A percentile compares a stretch with the other conserved stretches of the same genome.
phyloP scores from a whole-genome alignment of 2,113 vertebrate species.

The Progne subis region DNA sequence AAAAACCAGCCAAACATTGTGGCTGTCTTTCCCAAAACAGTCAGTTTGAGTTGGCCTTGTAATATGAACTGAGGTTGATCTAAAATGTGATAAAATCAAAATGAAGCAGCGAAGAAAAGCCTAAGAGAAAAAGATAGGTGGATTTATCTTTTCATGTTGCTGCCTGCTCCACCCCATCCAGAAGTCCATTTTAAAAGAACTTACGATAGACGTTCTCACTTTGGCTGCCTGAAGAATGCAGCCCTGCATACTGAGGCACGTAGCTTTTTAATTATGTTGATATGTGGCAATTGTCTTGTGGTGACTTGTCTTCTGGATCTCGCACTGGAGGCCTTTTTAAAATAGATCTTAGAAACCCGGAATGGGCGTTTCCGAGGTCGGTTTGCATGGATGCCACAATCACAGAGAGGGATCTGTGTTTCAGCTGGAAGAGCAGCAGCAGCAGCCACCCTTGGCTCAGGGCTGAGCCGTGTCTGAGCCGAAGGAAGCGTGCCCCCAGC shows the following conservation, averaged over 20 bases:
- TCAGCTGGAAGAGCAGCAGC: not conserved
- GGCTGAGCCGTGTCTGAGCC: not conserved
- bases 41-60: not conserved
- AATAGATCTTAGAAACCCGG: not conserved
- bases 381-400: not conserved
- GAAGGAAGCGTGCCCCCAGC: not conserved
- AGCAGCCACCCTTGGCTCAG: not conserved
- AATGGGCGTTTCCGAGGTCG: not conserved
- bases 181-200: conserved; percentile 32
- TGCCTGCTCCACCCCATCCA: conserved; percentile 23
- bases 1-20: conserved; percentile 14
- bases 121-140: not conserved
- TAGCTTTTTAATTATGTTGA: conserved; percentile 64
- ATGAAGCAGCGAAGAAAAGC: not conserved
- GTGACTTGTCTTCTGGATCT: conserved; percentile 59
- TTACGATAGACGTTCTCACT: not conserved
- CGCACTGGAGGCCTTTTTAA: not conserved
- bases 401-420: not conserved
- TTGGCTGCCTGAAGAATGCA: conserved; percentile 3
- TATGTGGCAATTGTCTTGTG: conserved; percentile 61
- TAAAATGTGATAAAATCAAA: conserved; percentile 13
- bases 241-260: conserved; percentile 5
- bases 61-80: conserved; percentile 7
- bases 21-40: not conserved
- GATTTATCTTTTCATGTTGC: conserved; percentile 27